These are phyloP conservation scores for Arenicola marina DNA, from an alignment of 2,888 invertebrate genomes.

Conservation along the genomic window DNA sequence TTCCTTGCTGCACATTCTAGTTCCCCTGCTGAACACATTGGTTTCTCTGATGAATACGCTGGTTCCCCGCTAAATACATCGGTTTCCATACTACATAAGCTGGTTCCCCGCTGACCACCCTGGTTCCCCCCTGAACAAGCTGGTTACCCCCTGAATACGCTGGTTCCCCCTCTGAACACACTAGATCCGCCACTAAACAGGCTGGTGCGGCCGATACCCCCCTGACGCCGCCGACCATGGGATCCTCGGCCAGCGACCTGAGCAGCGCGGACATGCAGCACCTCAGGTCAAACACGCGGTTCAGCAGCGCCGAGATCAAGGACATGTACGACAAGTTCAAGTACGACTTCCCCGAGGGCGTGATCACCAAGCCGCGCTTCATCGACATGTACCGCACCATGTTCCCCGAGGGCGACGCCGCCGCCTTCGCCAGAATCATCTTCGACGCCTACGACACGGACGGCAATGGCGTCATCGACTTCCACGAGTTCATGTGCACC, in stretches of 20 bases:
- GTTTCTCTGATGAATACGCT: too few species aligned
- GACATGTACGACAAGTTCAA: slow-evolving; percentile 17
- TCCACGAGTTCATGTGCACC: slow-evolving; percentile 24
- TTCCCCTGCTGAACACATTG: too few species aligned
- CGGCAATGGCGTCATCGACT: slow-evolving; percentile 25
- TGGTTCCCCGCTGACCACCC: too few species aligned
- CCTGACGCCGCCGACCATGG: too few species aligned
- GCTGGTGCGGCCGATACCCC: too few species aligned
- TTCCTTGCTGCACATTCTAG: too few species aligned
- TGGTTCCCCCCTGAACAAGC: too few species aligned
- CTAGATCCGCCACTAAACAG: too few species aligned
- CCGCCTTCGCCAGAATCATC: not conserved
- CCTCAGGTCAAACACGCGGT: slow-evolving; percentile 7
- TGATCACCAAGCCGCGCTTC: slow-evolving; percentile 13
- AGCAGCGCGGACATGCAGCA: not conserved
- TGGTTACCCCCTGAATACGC: too few species aligned
- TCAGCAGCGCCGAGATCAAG: slow-evolving; percentile 16
- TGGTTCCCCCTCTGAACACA: too few species aligned
- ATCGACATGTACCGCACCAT: slow-evolving; percentile 17
- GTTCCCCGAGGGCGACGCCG: slow-evolving; percentile 11
- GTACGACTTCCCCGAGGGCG: slow-evolving; percentile 18
- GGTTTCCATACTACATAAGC: too few species aligned
- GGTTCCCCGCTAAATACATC: too few species aligned
- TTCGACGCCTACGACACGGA: slow-evolving; percentile 20
- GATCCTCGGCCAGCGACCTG: not conserved